Base-by-base conservation (phyloP, 2,797 vertebrate species). In the Telmatherina bonti region DNA sequence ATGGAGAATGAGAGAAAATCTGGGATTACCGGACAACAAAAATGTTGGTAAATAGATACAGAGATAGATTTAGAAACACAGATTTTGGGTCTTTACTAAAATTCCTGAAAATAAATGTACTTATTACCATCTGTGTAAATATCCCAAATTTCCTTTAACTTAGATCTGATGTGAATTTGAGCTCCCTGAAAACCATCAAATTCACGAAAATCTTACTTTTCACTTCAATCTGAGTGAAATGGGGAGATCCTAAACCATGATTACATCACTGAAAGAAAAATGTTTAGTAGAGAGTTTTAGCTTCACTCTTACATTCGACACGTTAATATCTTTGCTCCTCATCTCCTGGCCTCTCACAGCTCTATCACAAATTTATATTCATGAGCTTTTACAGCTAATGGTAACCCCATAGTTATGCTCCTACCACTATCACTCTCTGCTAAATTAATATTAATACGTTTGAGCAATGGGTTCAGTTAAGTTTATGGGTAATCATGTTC, bases 401-500 rank as follows among this genome's bases (percentile, higher is more conserved):
- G 87, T 93, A 94, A 93, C 88, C 86, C 74, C 76, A 84, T 92
- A 91, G 89, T 93, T 92, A 92, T 92, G 84, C 83, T 83, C 22
- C 76, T 65, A 84, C 77, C 81, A 88, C 91, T 88, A 92, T 93
- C 79, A 74, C 81, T 90, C 92, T 89, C 78, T 90, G 90, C 91
- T 92, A 93, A 94, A 94, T 94, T 83, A 95, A 94, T 95, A 95
- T 94, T 93, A 95, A 95, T 95, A 92, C 87, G 82, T 82, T 85
- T 84, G 91, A 92, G 89, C 88, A 82, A 74, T 87, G 89, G 92
- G 91, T 93, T 94, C 91, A 90, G 89, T 94, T 94, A 93, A 94
- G 92, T 94, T 94, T 95, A 95, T 93, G 92, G 93, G 90, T 94
- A 94, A 95, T 95, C 92, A 95, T 94, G 94, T 94, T 94, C 88